Base-by-base conservation (phyloP, 2,888 invertebrate genomes). In the Andrena dorsata region DNA sequence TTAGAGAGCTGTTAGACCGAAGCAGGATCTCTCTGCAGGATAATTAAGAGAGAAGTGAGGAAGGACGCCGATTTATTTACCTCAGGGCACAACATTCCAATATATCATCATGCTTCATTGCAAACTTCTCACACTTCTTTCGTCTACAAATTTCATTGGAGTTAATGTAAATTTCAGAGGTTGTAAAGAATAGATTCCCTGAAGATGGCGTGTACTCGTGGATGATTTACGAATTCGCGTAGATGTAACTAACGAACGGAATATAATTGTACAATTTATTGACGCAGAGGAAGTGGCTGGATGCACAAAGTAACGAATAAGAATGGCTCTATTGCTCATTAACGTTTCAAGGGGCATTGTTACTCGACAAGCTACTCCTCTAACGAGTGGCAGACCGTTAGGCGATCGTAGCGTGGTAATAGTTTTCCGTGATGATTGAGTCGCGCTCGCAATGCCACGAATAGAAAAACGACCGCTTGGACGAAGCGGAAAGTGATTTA, bases 241-340 rank as follows among this genome's bases (percentile, higher is more conserved):
- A 16, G 16, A 41, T 41, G 16, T 41, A 8, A 23, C 26, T 23
- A 23, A 47, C n/a, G 73, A 84, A 84, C 72, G 70, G 68, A 53
- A 63, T 35, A 71, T 16, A 47, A 41, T 41, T 71, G 70, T 70
- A 74, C 65, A 49, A 49, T 66, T 76, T 60, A 51, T 74, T 73
- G 85, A 61, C 70, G 63, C 53, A 61, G 76, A 63, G 51, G 41
- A 26, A 66, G 72, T 56, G 51, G 70, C 26, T 63, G 63, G 41
- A 20, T 64, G 66, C 28, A 71, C 13, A 61, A 72, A 77, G 61
- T 76, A 47, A 64, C 65, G 53, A 77, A 41, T 41, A 74, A 51
- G 78, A 78, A 81, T 61, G 32, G 72, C 77, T 81, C 86, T 83
- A 86, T 80, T 80, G 76, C 81, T 83, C 77, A 80, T 86, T 83